These are phyloP conservation scores for Gasterosteus nipponicus DNA, from an alignment of 2,113 vertebrate genomes.

Conservation along the genomic window DNA sequence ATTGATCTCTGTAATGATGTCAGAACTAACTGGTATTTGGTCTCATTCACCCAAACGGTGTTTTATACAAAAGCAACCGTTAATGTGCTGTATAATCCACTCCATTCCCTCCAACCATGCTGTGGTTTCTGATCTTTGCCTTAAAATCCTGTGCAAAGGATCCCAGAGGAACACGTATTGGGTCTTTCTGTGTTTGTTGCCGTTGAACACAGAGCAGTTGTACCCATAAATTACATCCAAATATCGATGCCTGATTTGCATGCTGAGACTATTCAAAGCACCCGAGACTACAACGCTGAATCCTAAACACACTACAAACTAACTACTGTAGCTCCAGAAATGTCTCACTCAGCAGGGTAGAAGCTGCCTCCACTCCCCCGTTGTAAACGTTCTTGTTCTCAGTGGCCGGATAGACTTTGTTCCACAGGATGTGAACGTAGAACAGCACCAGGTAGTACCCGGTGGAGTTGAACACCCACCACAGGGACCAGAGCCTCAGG, in stretches of 20 bases:
- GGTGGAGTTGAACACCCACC: conserved; percentile 95
- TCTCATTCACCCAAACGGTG: background rate
- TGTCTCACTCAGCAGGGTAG: conserved; percentile 88
- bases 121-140: background rate
- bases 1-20: background rate
- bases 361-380: conserved; percentile 90
- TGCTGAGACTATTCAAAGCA: background rate
- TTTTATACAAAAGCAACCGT: background rate
- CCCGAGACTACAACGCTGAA: background rate
- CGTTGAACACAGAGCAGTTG: background rate
- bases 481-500: conserved; percentile 92
- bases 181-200: background rate
- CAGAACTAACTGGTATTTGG: no score
- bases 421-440: conserved; percentile 95
- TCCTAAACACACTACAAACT: background rate
- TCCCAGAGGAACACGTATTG: background rate
- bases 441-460: conserved; percentile 95
- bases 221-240: background rate
- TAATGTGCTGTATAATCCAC: background rate
- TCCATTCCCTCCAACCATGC: background rate
- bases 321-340: conserved; percentile 13
- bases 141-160: background rate
- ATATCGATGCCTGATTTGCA: background rate
- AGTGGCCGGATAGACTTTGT: conserved; percentile 56
- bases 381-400: conserved; percentile 85